A percentile compares a stretch with the other conserved stretches of the same genome.
Evolutionary conservation across 2,888 invertebrate species (phyloP).

Genomic region (Cinara cedri): DNA sequence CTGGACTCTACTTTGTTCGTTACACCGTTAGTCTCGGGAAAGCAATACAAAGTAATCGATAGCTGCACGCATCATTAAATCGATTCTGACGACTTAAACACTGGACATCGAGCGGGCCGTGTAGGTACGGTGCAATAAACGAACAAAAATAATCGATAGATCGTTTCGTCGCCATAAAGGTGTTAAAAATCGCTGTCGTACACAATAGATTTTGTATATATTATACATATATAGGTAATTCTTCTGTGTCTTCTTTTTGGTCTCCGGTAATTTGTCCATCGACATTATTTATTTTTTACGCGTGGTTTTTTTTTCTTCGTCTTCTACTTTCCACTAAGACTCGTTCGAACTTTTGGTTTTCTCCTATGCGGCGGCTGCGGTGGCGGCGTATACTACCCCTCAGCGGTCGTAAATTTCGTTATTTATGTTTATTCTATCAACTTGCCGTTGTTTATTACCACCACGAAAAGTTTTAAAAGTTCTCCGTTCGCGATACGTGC

Average conservation of each 20-base stretch:
- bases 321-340: background rate
- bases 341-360: constrained; percentile 48
- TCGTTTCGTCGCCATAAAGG: constrained; percentile 7
- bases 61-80: too few species aligned
- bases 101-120: background rate
- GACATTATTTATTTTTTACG: constrained; percentile 47
- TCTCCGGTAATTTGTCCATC: constrained; percentile 35
- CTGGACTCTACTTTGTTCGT: too few species aligned
- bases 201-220: background rate
- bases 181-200: constrained; percentile 23
- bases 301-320: background rate
- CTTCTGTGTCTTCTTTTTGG: background rate
- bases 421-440: constrained; percentile 57
- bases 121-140: background rate
- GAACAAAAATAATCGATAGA: constrained; percentile 22
- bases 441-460: constrained; percentile 54
- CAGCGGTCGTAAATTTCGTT: constrained; percentile 50
- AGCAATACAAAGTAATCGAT: too few species aligned
- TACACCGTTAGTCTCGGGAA: too few species aligned
- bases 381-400: constrained; percentile 2
- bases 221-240: background rate
- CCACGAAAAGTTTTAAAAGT: constrained; percentile 53
- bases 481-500: constrained; percentile 49
- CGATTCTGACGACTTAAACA: too few species aligned
- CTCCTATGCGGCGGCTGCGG: background rate